These are phyloP conservation scores for Heteractis magnifica DNA, from an alignment of 92 coral and sea anemone genomes.

Conservation along the genomic window DNA sequence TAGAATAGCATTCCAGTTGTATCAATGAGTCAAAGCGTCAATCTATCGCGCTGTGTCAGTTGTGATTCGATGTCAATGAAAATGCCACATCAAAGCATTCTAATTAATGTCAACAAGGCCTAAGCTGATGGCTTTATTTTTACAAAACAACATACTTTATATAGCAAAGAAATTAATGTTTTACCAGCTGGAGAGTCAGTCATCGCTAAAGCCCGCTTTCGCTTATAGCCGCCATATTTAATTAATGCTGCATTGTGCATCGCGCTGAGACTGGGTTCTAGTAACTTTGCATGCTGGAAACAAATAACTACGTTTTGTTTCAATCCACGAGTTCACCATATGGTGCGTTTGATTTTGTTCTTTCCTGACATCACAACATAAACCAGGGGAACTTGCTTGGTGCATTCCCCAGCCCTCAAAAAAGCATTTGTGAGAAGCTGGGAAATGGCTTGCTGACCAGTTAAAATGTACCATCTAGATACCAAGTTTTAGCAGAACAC, in stretches of 20 bases:
- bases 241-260: not conserved
- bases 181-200: not conserved
- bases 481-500: slow-evolving; percentile 46
- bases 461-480: slow-evolving; percentile 54
- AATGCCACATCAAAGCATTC: too few relatives aligned
- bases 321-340: slow-evolving; percentile 28
- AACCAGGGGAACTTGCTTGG: slow-evolving; percentile 51
- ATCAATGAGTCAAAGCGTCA: too few relatives aligned
- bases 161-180: too few relatives aligned
- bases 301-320: too few relatives aligned
- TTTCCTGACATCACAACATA: slow-evolving; percentile 39
- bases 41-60: too few relatives aligned
- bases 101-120: too few relatives aligned
- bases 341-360: too few relatives aligned
- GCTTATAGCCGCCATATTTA: not conserved
- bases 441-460: slow-evolving; percentile 42
- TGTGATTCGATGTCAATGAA: too few relatives aligned
- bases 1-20: too few relatives aligned
- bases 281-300: not conserved
- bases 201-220: not conserved
- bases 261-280: not conserved
- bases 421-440: slow-evolving; percentile 49
- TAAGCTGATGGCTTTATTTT: too few relatives aligned
- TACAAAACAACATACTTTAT: too few relatives aligned
- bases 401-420: slow-evolving; percentile 38